Conservation (phyloP, 92 coral and sea anemone genomes). For the Porites lobata region DNA sequence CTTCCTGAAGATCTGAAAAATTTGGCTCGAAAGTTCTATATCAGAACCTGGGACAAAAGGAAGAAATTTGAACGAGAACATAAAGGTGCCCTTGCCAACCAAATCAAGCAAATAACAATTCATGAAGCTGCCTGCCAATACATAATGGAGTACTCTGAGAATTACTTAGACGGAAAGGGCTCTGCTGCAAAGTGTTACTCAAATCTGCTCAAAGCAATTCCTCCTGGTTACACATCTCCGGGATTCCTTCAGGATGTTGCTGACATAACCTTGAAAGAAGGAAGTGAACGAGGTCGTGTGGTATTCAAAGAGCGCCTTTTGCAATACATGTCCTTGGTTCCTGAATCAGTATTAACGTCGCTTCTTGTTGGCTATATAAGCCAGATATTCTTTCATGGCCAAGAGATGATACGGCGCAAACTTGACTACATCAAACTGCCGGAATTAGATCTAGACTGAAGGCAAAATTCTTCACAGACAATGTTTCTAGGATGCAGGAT, state of each 20-base stretch:
- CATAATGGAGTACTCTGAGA: background rate
- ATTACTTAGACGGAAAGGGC: background rate
- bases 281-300: background rate
- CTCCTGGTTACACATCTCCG: background rate
- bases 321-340: too few relatives aligned
- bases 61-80: background rate
- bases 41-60: background rate
- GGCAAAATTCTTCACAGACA: too few relatives aligned
- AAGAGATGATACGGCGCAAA: conserved; percentile 6
- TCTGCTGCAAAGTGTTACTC: background rate
- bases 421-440: conserved; percentile 21
- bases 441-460: conserved; percentile 24
- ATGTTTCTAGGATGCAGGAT: too few relatives aligned
- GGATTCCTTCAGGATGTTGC: conserved; percentile 10
- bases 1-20: conserved; percentile 12
- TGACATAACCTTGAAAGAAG: conserved; percentile 17
- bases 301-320: too few relatives aligned
- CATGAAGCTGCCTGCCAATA: background rate
- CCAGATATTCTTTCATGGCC: background rate
- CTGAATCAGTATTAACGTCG: too few relatives aligned
- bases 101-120: background rate
- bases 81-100: background rate
- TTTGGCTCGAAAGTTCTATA: conserved; percentile 10
- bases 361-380: conserved; percentile 5
- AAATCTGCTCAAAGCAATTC: background rate